Base-by-base conservation (phyloP, 2,797 vertebrate genomes). In the Lagocephalus sceleratus region DNA sequence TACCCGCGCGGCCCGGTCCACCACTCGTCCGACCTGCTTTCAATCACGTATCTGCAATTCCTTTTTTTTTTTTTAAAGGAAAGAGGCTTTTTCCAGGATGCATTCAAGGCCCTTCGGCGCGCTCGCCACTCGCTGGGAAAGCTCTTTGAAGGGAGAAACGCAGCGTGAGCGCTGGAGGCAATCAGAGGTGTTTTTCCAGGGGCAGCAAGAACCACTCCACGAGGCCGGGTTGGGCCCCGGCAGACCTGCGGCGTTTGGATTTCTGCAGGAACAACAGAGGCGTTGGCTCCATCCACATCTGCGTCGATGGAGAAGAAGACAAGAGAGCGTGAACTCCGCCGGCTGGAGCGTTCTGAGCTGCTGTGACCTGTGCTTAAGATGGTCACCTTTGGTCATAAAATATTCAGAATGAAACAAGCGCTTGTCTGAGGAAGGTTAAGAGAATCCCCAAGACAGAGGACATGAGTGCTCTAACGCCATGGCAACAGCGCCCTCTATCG, bases 111-210 rank as follows among this genome's bases (percentile, higher is more conserved):
- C 54, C 47, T 61, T 62, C 19, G 56, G 52, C 68, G 57, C 67
- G 51, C 54, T 70, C 57, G 62, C 63, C 53, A 51, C 61, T 66
- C 47, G 71, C 63, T 42, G 56, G 67, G 21, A 46, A 76, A 49
- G 62, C 54, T 58, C 12, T 19, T 60, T 25, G 63, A 81, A 39
- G 62, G 73, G 63, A 32, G 68, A 65, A 67, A 53, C 66, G 71
- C 66, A 71, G 56, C 60, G 65, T 67, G 21, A 73, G 65, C 47
- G 65, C 53, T 2, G 39, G 55, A 84, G 75, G 66, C 78, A 83
- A 79, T 88, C 80, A 78, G 60, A 75, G 57, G 45, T 63, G 77
- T 83, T 75, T 79, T 60, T 71, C 65, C 66, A 41, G 40, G 48
- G 71, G 44, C 42, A 72, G 65, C 57, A 66, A 52, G 68, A 73